phyloP scores from a whole-genome alignment of 2,888 invertebrate species.

The Amphimallon solstitiale region DNA sequence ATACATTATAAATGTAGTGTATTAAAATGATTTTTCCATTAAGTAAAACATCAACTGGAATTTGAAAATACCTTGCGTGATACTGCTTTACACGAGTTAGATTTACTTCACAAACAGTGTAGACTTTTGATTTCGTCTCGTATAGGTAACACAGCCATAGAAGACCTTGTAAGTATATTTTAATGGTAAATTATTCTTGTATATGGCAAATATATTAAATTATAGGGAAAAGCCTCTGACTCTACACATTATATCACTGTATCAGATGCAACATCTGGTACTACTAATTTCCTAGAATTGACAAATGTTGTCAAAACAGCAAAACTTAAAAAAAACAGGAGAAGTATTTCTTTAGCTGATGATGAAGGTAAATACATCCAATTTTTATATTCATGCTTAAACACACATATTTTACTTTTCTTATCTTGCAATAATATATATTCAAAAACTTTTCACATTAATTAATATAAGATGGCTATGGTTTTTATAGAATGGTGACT shows the following conservation, averaged over 20 bases:
- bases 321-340: constrained; percentile 9
- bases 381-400: not conserved
- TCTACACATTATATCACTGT: constrained; percentile 6
- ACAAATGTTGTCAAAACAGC: constrained; percentile 1
- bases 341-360: constrained; percentile 18
- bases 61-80: not conserved
- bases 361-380: constrained; percentile 25
- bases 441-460: not conserved
- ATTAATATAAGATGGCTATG: too few relatives aligned
- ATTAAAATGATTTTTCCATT: not conserved
- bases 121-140: constrained; percentile 1
- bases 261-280: constrained; percentile 6
- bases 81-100: not conserved
- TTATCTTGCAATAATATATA: not conserved
- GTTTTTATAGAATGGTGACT: too few relatives aligned
- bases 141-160: constrained; percentile 41
- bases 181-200: not conserved
- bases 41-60: constrained; percentile 10
- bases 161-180: constrained; percentile 44
- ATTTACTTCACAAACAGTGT: not conserved
- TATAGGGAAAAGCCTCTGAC: constrained; percentile 11
- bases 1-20: not conserved
- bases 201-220: not conserved
- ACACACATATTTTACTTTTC: not conserved
- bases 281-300: constrained; percentile 13